Conservation (phyloP, 2,113 vertebrate genomes). For the Labeo catla region DNA sequence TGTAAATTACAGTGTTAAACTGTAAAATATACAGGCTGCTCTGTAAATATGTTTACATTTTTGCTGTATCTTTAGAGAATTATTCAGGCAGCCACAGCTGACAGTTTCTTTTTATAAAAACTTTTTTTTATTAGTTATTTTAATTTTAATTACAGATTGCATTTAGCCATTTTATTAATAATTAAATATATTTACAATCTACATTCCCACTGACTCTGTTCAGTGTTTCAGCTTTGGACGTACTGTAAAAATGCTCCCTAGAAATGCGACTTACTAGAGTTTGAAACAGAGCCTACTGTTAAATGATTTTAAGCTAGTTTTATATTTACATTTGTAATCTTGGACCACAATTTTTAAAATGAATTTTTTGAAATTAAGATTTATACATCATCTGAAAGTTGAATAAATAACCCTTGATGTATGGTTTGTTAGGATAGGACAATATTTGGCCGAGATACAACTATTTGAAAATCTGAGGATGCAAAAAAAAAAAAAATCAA, state of each 20-base stretch:
- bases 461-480: too few relatives aligned
- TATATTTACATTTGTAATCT: background rate
- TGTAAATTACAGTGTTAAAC: too few relatives aligned
- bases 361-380: too few relatives aligned
- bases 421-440: too few relatives aligned
- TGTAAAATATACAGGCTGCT: too few relatives aligned
- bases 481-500: too few relatives aligned
- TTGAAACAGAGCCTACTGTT: background rate
- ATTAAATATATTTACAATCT: background rate
- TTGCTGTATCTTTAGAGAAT: background rate
- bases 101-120: background rate
- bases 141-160: background rate
- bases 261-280: background rate
- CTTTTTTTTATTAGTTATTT: background rate
- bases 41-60: background rate
- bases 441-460: too few relatives aligned
- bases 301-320: background rate
- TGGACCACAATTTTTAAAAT: too few relatives aligned
- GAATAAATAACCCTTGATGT: too few relatives aligned
- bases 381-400: too few relatives aligned
- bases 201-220: background rate
- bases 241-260: background rate
- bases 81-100: background rate
- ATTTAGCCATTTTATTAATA: background rate
- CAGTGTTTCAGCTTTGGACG: background rate